A percentile compares a stretch with the other conserved stretches of the same genome.
These are phyloP conservation scores for Muntiacus muntjak DNA, from an alignment of 2,113 vertebrate genomes.

Conservation along the genomic window DNA sequence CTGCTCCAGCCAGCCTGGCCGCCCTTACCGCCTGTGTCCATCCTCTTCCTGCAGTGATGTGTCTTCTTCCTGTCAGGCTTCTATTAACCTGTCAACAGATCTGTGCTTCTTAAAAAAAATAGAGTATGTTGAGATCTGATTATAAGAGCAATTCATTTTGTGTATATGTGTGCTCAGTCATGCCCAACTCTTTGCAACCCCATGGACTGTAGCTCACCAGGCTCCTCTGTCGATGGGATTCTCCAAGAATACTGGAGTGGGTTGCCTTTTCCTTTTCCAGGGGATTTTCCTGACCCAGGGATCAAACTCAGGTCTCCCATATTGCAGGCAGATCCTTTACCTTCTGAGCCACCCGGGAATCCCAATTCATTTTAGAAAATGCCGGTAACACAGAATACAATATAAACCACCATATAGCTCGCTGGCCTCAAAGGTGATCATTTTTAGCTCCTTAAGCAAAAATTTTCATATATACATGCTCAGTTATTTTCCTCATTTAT, in stretches of 20 bases:
- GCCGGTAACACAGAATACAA: neutral
- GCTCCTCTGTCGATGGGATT: no score
- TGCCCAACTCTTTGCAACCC: no score
- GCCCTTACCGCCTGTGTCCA: fast-evolving
- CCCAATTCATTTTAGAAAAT: neutral
- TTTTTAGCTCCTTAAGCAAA: neutral
- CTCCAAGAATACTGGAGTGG: neutral
- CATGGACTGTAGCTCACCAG: no score
- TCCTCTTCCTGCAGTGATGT: neutral
- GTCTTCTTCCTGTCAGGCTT: neutral
- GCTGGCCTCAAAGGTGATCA: neutral
- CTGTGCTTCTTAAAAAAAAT: neutral
- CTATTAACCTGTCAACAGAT: neutral
- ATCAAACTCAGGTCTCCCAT: neutral
- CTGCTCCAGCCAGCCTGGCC: neutral
- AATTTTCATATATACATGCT: neutral
- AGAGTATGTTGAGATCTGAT: neutral
- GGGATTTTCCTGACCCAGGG: neutral
- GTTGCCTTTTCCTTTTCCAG: neutral
- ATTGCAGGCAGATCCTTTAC: neutral
- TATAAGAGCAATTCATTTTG: neutral
- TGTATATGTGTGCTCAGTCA: no score
- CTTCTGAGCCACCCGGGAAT: neutral
- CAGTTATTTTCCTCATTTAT: neutral
- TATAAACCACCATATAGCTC: neutral